A percentile compares a stretch with the other conserved stretches of the same genome.
Conservation (phyloP, 2,888 invertebrate species). For the Acholoe squamosa region DNA sequence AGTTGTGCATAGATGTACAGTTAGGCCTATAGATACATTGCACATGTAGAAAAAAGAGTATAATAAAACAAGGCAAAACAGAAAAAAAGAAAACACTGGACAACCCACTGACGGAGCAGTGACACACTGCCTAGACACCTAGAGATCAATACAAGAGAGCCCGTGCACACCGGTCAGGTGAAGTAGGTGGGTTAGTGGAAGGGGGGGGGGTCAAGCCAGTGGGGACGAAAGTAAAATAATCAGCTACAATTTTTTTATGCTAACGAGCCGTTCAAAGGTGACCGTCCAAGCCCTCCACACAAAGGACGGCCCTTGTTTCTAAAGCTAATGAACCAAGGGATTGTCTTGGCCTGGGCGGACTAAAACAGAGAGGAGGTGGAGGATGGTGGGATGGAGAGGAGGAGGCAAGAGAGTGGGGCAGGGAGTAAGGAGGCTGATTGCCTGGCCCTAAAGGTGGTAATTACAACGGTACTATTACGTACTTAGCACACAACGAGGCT, state of each 20-base stretch:
- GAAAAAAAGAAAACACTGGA: too few relatives aligned
- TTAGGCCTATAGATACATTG: too few relatives aligned
- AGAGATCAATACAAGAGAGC: background rate
- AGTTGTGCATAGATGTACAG: too few relatives aligned
- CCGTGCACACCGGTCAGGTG: background rate
- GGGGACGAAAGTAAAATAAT: constrained; percentile 56
- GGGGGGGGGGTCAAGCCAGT: constrained; percentile 31
- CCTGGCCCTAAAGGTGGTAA: constrained; percentile 48
- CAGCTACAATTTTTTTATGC: constrained; percentile 54
- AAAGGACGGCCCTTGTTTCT: constrained; percentile 41
- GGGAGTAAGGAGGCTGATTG: constrained; percentile 39
- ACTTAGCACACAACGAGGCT: constrained; percentile 52
- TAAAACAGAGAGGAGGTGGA: constrained; percentile 5
- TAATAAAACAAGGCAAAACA: too few relatives aligned
- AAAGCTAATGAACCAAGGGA: constrained; percentile 44
- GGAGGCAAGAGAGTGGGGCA: background rate
- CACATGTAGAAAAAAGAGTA: too few relatives aligned
- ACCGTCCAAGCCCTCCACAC: background rate
- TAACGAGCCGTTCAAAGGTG: constrained; percentile 60
- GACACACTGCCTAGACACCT: too few relatives aligned
- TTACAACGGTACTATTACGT: constrained; percentile 57
- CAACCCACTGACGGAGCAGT: too few relatives aligned
- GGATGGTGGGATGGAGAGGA: background rate
- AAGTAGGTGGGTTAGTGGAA: too few relatives aligned
- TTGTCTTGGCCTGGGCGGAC: constrained; percentile 18